Percentiles rank a stretch among this genome's conserved stretches.
Conservation (phyloP, 2,797 vertebrate species). For the Coendou prehensilis region DNA sequence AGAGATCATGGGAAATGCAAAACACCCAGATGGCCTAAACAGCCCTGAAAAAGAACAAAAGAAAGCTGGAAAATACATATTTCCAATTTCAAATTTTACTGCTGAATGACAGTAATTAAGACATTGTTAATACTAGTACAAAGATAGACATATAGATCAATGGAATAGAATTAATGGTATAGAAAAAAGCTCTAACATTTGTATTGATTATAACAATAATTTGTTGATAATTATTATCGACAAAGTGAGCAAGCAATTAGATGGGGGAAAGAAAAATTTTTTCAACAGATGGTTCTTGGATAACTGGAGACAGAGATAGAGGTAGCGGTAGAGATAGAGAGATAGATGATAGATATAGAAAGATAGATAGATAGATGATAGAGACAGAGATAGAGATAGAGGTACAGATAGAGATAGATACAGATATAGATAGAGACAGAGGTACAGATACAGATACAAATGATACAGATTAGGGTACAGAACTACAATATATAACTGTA, state of each 20-base stretch:
- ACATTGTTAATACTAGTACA: neutral
- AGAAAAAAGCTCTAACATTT: neutral
- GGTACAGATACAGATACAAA: no score
- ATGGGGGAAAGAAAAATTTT: neutral
- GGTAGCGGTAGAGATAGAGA: neutral
- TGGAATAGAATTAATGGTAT: neutral
- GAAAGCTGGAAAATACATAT: neutral
- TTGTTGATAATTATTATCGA: neutral
- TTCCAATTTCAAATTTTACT: conserved; percentile 21
- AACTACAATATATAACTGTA: neutral
- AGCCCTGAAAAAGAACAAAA: conserved; percentile 9
- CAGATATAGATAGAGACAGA: neutral
- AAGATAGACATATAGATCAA: neutral
- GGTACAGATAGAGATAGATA: neutral
- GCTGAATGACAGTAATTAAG: neutral
- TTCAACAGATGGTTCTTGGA: neutral
- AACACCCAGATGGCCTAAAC: neutral
- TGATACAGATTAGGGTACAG: neutral
- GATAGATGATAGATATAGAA: neutral
- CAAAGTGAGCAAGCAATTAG: neutral
- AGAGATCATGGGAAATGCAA: neutral
- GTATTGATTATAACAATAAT: neutral
- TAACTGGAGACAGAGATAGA: neutral
- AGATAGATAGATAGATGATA: neutral
- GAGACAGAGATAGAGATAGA: neutral